Evolutionary conservation across 2,888 invertebrate genomes (phyloP), one percentile per base, ranked within the genome.

Genomic region (Parnassius glacialis): DNA sequence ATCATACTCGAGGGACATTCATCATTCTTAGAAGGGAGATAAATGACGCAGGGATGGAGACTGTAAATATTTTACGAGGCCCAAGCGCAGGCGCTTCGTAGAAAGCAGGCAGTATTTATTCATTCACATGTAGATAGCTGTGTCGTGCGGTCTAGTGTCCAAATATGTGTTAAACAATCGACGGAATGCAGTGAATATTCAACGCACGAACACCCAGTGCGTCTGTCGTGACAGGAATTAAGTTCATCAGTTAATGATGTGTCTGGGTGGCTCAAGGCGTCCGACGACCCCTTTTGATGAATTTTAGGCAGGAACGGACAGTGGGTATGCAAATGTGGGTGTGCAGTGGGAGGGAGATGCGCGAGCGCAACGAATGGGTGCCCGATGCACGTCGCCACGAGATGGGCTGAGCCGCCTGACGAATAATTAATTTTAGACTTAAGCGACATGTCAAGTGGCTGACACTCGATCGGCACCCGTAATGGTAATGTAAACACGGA

Each of bases 1-100:
- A 91, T 91, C 90, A 90, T 87, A 74, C 72, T 80, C 83, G 78
- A 85, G 82, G 79, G 83, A 83, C 89, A 90, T 91, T 88, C 88
- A 90, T 91, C 90, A 90, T 90, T 89, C 90, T 87, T 79, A 86
- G 88, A 86, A 87, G 86, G 83, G 87, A 91, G 90, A 90, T 90
- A 91, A 91, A 91, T 91, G 90, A 90, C 83, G 83, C 78, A 81
- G 81, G 84, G 82, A 84, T 78, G 81, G 83, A 87, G 85, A 89
- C 88, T 84, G 88, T 87, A 82, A 88, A 90, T 87, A 86, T 89
- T 89, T 86, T 85, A 82, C 85, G 84, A 86, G 62, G 55, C 48
- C 70, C 73, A 73, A 76, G 77, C 75, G 77, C 79, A 76, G 80
- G 81, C 84, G 80, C 81, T 85, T 84, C 81, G 81, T 78, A 80